A percentile compares a stretch with the other conserved stretches of the same genome.
phyloP scores from a whole-genome alignment of 2,888 invertebrate genomes.

The Branchipolynoe longqiensis region DNA sequence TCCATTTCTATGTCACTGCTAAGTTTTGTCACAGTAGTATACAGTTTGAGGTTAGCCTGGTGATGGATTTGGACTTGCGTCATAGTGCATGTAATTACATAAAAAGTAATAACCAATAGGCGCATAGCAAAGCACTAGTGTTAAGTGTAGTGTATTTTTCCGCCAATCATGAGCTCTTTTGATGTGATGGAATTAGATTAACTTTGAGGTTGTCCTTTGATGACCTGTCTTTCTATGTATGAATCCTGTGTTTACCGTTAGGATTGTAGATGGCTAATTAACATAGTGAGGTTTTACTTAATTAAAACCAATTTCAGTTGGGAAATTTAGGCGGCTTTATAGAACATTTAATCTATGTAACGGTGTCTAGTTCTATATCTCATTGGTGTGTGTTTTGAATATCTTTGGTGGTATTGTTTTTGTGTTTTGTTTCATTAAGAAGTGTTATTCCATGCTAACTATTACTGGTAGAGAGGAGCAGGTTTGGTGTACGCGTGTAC shows the following conservation, averaged over 20 bases:
- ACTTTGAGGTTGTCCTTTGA: constrained; percentile 30
- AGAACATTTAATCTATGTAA: constrained; percentile 18
- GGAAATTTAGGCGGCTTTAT: constrained; percentile 43
- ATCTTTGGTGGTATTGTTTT: constrained; percentile 34
- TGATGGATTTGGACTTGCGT: constrained; percentile 7
- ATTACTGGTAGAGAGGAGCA: constrained; percentile 33
- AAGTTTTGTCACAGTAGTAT: constrained; percentile 46
- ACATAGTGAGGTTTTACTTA: constrained; percentile 41
- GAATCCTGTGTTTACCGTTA: constrained; percentile 46
- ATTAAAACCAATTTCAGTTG: constrained; percentile 15
- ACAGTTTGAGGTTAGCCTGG: constrained; percentile 27
- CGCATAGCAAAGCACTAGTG: constrained; percentile 30
- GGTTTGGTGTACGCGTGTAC: constrained; percentile 32
- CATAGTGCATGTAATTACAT: constrained; percentile 50
- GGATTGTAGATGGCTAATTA: constrained; percentile 43
- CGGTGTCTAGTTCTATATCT: constrained; percentile 49
- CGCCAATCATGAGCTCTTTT: constrained; percentile 43
- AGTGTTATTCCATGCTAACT: constrained; percentile 35
- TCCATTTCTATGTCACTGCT: constrained; percentile 50
- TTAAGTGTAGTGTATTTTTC: constrained; percentile 40
- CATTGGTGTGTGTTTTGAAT: constrained; percentile 51
- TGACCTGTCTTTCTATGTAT: constrained; percentile 29
- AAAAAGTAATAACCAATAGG: constrained; percentile 1
- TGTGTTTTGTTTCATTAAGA: no score
- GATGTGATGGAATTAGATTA: constrained; percentile 52